Conservation (phyloP, 2,888 invertebrate genomes). For the Ligdia adustata region DNA sequence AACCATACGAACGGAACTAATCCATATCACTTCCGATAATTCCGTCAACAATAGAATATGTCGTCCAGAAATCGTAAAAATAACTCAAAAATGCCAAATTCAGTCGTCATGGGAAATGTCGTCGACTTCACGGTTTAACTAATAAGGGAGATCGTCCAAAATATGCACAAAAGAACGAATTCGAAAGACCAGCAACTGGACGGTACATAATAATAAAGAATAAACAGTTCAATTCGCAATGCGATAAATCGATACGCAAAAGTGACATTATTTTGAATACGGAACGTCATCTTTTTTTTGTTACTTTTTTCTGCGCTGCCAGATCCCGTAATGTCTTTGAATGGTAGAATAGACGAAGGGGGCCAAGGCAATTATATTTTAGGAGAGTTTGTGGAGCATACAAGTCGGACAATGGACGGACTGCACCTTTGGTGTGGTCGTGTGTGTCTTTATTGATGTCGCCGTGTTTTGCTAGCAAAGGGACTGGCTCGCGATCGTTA, state of each 20-base stretch:
- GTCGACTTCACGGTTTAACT: slow-evolving; percentile 69
- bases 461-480: slow-evolving; percentile 64
- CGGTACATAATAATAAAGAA: slow-evolving; percentile 35
- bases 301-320: slow-evolving; percentile 48
- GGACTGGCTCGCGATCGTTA: slow-evolving; percentile 52
- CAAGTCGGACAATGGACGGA: slow-evolving; percentile 61
- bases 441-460: slow-evolving; percentile 63
- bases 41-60: slow-evolving; percentile 58
- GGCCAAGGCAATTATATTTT: slow-evolving; percentile 80
- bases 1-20: slow-evolving; percentile 65
- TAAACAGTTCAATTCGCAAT: slow-evolving; percentile 63
- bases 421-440: slow-evolving; percentile 68
- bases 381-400: slow-evolving; percentile 59
- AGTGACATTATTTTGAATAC: slow-evolving; percentile 82
- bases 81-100: slow-evolving; percentile 66
- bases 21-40: slow-evolving; percentile 70
- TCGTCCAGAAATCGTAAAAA: slow-evolving; percentile 66
- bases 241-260: slow-evolving; percentile 74
- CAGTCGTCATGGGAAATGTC: slow-evolving; percentile 80
- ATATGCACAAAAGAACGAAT: slow-evolving; percentile 38
- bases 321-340: slow-evolving; percentile 43
- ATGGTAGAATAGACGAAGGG: slow-evolving; percentile 56
- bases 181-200: slow-evolving; percentile 22
- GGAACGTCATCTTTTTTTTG: slow-evolving; percentile 66
- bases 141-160: slow-evolving; percentile 63